Base-by-base conservation (phyloP, 2,888 invertebrate genomes). In the Branchellion lobata region DNA sequence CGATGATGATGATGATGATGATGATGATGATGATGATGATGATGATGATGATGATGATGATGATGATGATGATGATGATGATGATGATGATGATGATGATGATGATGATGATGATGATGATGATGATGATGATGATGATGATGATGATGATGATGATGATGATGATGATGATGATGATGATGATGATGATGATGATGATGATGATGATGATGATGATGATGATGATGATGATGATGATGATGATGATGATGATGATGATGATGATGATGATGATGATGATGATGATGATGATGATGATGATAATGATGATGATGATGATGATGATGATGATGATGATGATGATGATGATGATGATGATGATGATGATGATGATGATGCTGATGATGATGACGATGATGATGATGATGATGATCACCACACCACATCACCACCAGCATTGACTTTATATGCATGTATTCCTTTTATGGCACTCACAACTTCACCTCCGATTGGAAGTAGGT, bases 21-120 rank as follows among this genome's bases (percentile, higher is more conserved):
- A 68, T 68, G 69, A 68, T 68, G 69, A 68, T 68, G 69, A 68
- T 68, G 69, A 68, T 68, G 69, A 68, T 68, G 69, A 68, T 68
- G 27, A 68, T 68, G 68, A 68, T 68, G 68, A 68, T 68, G 68
- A 68, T 68, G 68, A 68, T 68, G 68, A 68, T 68, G 68, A 68
- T 68, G 33, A 73, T 73, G 33, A 73, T 73, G 1, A 73, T 73
- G 73, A 73, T 73, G 1, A 73, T 27, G 69, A 68, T 68, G 69
- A 68, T 73, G 73, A 73, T 73, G 73, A 14, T 73, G 73, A 18
- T 74, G 47, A 40, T 47, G 74, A 74, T 74, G 74, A 74, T 74
- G 74, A 74, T 24, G 1, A 40, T 47, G 47, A 47, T 40, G 47
- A 47, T 73, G 73, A 24, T 68, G 69, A 68, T 68, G 69, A 68